A percentile compares a stretch with the other conserved stretches of the same genome.
phyloP scores from a whole-genome alignment of 2,113 vertebrate genomes.

The Toxostoma redivivum region DNA sequence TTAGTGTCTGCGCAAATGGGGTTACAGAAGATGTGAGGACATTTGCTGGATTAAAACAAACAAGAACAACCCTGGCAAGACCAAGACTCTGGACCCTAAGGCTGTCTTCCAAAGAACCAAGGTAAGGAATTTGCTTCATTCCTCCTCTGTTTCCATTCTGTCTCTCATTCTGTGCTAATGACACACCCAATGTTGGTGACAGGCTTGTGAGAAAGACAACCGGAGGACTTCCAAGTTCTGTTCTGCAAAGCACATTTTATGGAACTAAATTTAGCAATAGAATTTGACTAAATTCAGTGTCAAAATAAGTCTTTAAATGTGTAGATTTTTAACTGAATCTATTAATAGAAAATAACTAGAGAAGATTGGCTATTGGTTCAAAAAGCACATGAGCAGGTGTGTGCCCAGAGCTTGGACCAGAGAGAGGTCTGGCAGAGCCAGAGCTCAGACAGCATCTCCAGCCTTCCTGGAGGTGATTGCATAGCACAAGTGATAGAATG shows the following conservation, averaged over 20 bases:
- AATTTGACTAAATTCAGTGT: not conserved
- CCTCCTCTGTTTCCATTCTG: not conserved
- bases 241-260: not conserved
- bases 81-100: conserved; percentile 94
- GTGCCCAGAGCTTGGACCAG: not conserved
- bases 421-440: not conserved
- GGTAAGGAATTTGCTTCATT: conserved; percentile 67
- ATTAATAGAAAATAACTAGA: not conserved
- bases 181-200: not conserved
- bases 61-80: conserved; percentile 98
- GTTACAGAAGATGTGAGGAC: conserved; percentile 96
- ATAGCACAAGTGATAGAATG: not conserved
- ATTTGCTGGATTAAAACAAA: conserved; percentile 99
- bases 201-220: not conserved
- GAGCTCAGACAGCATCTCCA: not conserved
- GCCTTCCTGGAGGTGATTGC: not conserved
- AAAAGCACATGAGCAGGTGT: fast-evolving
- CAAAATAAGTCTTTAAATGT: not conserved
- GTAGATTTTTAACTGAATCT: not conserved
- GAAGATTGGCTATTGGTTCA: not conserved
- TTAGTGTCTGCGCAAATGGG: conserved; percentile 93
- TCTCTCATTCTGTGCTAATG: not conserved
- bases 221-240: not conserved
- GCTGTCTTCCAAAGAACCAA: conserved; percentile 98
- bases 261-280: not conserved